These are phyloP conservation scores for Crossaster papposus DNA, from an alignment of 53 echinoderm and acorn worm genomes.

Conservation along the genomic window DNA sequence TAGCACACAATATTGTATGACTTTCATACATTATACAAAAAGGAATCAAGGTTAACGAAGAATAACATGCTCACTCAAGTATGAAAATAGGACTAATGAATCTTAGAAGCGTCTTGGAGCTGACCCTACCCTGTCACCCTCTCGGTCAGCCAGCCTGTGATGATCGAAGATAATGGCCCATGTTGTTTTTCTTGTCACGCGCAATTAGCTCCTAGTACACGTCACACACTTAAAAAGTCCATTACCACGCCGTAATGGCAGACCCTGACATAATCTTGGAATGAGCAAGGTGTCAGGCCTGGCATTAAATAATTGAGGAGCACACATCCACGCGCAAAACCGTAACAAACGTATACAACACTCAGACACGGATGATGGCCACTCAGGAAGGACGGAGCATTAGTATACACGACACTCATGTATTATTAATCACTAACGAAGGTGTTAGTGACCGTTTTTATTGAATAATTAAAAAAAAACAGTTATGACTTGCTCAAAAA, in stretches of 20 bases:
- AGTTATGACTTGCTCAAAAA: background rate
- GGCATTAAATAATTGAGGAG: background rate
- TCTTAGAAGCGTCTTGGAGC: background rate
- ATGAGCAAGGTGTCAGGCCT: background rate
- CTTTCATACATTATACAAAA: background rate
- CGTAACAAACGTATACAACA: slow-evolving; percentile 6
- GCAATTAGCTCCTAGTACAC: slow-evolving; percentile 23
- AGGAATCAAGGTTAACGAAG: background rate
- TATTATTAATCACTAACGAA: background rate
- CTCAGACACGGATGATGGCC: background rate
- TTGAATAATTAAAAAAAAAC: background rate
- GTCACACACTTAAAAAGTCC: slow-evolving; percentile 33
- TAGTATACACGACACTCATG: background rate
- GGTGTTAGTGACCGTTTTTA: background rate
- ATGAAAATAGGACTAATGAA: background rate
- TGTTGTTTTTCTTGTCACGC: slow-evolving; percentile 43
- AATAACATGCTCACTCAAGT: background rate
- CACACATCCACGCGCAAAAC: background rate
- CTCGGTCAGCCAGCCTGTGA: background rate
- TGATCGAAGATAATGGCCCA: slow-evolving; percentile 46
- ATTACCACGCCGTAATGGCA: slow-evolving; percentile 13
- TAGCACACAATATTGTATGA: background rate
- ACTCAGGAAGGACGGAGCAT: background rate
- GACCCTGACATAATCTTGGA: background rate
- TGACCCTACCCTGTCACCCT: slow-evolving; percentile 16